phyloP scores from a whole-genome alignment of 2,113 vertebrate genomes.

The Chinchilla lanigera region DNA sequence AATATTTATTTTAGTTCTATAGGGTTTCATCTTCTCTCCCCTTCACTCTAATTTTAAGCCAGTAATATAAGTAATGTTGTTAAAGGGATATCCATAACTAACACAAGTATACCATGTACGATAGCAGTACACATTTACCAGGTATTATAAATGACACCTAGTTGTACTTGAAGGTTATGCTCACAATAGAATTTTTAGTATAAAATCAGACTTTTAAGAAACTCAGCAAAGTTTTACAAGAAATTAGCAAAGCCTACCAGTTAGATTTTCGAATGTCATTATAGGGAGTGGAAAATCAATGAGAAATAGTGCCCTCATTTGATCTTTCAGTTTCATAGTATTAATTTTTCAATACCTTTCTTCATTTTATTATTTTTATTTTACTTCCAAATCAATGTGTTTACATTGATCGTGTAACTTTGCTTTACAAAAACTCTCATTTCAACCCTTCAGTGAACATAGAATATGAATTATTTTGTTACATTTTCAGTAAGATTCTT shows the following conservation, averaged over 20 bases:
- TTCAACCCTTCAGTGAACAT: constrained; percentile 46
- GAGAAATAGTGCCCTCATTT: constrained; percentile 50
- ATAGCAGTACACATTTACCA: background rate
- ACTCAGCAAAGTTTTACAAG: constrained; percentile 8
- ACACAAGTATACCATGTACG: background rate
- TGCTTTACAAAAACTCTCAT: constrained; percentile 22
- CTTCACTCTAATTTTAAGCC: background rate
- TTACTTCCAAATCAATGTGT: constrained; percentile 63
- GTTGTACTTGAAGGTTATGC: background rate
- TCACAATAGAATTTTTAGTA: background rate
- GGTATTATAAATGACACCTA: background rate
- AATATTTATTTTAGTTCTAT: background rate
- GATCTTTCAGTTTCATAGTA: constrained; percentile 58
- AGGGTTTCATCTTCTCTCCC: background rate
- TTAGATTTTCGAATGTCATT: constrained; percentile 51
- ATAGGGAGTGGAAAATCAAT: constrained; percentile 48
- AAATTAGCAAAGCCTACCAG: background rate
- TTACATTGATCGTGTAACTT: constrained; percentile 65
- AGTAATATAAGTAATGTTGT: background rate
- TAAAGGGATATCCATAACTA: background rate
- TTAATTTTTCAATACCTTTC: constrained; percentile 44
- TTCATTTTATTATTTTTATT: constrained; percentile 58
- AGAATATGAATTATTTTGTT: constrained; percentile 54
- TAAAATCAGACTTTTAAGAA: background rate
- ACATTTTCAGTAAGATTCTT: constrained; percentile 16